Evolutionary conservation across 2,113 vertebrate genomes (phyloP), one percentile per base, ranked within the genome.

Genomic region (Clinocottus analis): DNA sequence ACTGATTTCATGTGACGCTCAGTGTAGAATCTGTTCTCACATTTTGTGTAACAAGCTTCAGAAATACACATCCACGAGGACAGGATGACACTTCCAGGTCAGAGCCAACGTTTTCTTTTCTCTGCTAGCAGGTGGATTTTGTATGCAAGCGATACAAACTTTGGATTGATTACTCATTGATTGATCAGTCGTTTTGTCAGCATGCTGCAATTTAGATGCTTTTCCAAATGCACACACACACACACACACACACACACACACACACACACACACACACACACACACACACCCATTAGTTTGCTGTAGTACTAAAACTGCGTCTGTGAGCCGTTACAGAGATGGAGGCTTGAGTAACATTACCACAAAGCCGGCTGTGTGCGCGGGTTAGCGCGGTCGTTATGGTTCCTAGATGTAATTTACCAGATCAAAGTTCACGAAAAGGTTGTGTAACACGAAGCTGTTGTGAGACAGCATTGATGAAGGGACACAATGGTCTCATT

Each of bases 361-460:
- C 68, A 91, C 90, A 92, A 90, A 89, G 85, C 69, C 68, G 23
- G 49, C 81, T 79, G 70, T 91, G 87, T 92, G 58, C 41, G 12
- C 73, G 81, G 84, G 72, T 86, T 65, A 82, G 39, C 21, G 45
- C 37, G 79, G 79, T 77, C 85, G 64, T 80, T 77, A 72, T 45
- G 23, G 83, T 77, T 82, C 87, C 77, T 79, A 85, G 77, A 83
- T 89, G 85, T 86, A 82, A 90, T 93, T 89, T 85, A 82, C 72
- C 45, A 75, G 91, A 86, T 88, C 87, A 89, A 72, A 80, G 87
- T 89, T 89, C 85, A 83, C 27, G 84, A 83, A 80, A 80, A 27
- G 23, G 49, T 80, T 68, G 80, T 90, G 90, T 89, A 92, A 93
- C 87, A 68, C 79, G 90, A 92, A 88, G 87, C 87, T 75, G 77